Evolutionary conservation across 2,888 invertebrate species (phyloP).

Genomic region (Agrypnus murinus): DNA sequence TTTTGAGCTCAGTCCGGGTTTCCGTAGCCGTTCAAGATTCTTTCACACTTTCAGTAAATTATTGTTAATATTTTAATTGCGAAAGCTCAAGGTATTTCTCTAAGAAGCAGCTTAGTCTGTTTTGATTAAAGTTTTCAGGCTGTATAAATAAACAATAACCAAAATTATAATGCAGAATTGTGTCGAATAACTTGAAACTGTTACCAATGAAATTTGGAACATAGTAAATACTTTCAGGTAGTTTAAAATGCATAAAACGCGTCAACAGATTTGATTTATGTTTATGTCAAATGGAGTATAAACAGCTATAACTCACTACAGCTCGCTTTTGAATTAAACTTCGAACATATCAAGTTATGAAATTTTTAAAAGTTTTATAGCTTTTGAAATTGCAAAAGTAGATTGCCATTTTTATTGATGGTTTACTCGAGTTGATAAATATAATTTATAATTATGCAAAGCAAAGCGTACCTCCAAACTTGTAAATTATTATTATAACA

Average conservation of each 20-base stretch:
- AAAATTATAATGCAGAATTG: background rate
- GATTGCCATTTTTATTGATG: conserved; percentile 29
- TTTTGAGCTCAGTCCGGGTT: conserved; percentile 31
- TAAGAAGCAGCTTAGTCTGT: background rate
- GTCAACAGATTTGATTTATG: conserved; percentile 42
- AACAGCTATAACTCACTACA: conserved; percentile 39
- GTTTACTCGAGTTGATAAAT: conserved; percentile 21
- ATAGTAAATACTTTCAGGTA: conserved; percentile 31
- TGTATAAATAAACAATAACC: background rate
- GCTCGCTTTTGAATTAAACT: conserved; percentile 38
- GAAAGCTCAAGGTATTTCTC: background rate
- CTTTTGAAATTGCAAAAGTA: conserved; percentile 32
- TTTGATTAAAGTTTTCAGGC: background rate
- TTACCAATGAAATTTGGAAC: background rate
- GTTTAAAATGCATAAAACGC: conserved; percentile 44
- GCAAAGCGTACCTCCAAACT: background rate
- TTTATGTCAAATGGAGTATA: conserved; percentile 38
- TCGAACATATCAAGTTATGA: conserved; percentile 37
- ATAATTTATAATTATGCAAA: conserved; percentile 19
- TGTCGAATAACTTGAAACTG: conserved; percentile 1
- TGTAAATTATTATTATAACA: too few relatives aligned
- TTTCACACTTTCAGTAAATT: conserved; percentile 27
- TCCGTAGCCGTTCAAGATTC: conserved; percentile 13
- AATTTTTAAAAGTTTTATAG: conserved; percentile 38
- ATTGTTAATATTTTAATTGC: background rate